Evolutionary conservation across 2,797 vertebrate genomes (phyloP).

Genomic region (Cygnus olor): DNA sequence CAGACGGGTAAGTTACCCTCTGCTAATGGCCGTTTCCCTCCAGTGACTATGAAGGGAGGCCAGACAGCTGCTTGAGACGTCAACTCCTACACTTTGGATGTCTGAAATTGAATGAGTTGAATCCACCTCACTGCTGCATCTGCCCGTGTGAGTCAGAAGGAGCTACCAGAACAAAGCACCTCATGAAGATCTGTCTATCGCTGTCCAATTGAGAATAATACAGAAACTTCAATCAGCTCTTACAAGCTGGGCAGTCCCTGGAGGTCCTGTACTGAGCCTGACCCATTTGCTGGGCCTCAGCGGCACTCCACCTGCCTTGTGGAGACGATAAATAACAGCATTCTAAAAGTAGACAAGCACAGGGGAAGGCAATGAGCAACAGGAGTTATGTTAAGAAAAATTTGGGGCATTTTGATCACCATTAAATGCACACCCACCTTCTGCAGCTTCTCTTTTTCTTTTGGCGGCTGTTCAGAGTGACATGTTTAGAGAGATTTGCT

Average conservation of each 20-base stretch:
- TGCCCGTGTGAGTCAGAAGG: not conserved
- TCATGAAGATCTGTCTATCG: not conserved
- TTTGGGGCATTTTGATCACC: not conserved
- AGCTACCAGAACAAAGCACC: not conserved
- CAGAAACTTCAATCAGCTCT: not conserved
- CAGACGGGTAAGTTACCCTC: not conserved
- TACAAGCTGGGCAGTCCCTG: not conserved
- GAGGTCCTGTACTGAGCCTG: not conserved
- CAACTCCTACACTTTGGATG: not conserved
- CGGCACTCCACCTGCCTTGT: not conserved
- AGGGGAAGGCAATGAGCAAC: not conserved
- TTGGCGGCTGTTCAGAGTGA: not conserved
- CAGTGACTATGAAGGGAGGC: rapidly evolving
- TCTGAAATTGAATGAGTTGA: not conserved
- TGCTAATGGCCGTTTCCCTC: not conserved
- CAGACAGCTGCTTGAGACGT: not conserved
- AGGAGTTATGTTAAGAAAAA: not conserved
- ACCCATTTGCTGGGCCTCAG: constrained; percentile 13
- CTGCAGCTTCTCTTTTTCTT: not conserved
- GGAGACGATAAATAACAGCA: not conserved
- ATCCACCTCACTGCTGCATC: not conserved
- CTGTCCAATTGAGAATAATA: not conserved
- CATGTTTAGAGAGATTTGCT: not conserved
- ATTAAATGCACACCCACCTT: not conserved
- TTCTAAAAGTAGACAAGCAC: not conserved